These are phyloP conservation scores for Alviniconcha marisindica DNA, from an alignment of 1,140 invertebrate species.

Conservation along the genomic window DNA sequence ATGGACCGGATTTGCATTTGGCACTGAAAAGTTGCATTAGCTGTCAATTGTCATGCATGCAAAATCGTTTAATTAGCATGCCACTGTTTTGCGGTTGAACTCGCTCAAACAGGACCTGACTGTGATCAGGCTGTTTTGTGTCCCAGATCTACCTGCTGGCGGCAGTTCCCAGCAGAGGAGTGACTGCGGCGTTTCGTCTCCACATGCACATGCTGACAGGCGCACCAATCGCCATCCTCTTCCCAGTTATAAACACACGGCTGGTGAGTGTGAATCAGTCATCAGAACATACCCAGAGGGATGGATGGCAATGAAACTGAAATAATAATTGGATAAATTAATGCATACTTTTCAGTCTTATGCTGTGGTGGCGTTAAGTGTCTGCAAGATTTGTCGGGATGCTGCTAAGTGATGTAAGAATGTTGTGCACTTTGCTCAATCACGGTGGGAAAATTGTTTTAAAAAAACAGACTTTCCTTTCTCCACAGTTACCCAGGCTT, in stretches of 20 bases:
- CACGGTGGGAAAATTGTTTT: no score
- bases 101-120: no score
- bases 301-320: not conserved
- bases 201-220: conserved; percentile 95
- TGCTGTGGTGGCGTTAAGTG: conserved; percentile 44
- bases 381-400: no score
- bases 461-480: no score
- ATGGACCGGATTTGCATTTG: no score
- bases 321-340: not conserved
- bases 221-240: conserved; percentile 90
- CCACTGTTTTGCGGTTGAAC: no score
- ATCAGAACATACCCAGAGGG: not conserved
- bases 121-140: conserved; percentile 67
- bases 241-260: conserved; percentile 94
- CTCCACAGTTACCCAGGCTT: no score
- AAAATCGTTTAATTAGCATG: no score
- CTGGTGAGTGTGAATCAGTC: conserved; percentile 84
- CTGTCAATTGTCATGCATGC: no score
- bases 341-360: not conserved
- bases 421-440: no score
- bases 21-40: no score
- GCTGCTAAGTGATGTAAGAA: no score
- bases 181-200: conserved; percentile 90
- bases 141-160: conserved; percentile 92
- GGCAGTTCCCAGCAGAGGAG: conserved; percentile 87